These are phyloP conservation scores for Coelopa pilipes DNA, from an alignment of 2,888 invertebrate genomes.

Conservation along the genomic window DNA sequence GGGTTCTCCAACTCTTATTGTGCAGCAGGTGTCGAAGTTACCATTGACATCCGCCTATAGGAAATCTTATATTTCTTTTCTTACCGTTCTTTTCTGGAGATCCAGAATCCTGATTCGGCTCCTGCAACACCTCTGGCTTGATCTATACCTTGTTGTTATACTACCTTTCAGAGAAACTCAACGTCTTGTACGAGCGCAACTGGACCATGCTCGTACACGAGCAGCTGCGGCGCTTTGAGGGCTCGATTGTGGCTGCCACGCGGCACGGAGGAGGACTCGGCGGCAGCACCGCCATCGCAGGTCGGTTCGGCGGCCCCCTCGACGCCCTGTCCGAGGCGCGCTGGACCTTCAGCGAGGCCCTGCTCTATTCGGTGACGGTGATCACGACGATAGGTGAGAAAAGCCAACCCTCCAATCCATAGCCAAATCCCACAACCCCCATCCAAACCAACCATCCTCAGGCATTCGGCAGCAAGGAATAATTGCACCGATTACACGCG, in stretches of 20 bases:
- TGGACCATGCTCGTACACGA: slow-evolving; percentile 85
- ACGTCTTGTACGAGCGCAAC: slow-evolving; percentile 84
- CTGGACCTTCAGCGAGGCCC: slow-evolving; percentile 86
- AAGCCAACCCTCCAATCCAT: too few relatives aligned
- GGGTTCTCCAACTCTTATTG: too few relatives aligned
- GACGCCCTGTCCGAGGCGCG: slow-evolving; percentile 44
- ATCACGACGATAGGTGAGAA: slow-evolving; percentile 88
- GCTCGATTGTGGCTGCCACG: slow-evolving; percentile 81
- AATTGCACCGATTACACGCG: neutral
- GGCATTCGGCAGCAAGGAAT: neutral
- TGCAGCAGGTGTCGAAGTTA: too few relatives aligned
- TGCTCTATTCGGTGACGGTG: slow-evolving; percentile 86
- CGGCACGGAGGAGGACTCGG: slow-evolving; percentile 66
- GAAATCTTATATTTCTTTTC: too few relatives aligned
- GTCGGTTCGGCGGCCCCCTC: slow-evolving; percentile 43
- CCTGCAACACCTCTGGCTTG: too few relatives aligned
- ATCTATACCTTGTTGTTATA: too few relatives aligned
- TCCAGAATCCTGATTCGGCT: too few relatives aligned
- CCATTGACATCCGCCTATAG: too few relatives aligned
- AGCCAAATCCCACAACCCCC: neutral
- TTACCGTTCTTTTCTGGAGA: too few relatives aligned
- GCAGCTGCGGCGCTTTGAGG: slow-evolving; percentile 82
- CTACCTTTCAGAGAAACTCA: slow-evolving; percentile 74
- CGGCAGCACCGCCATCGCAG: slow-evolving; percentile 44
- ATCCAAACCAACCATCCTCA: neutral